These are phyloP conservation scores for Latrodectus geometricus DNA, from an alignment of 1,140 invertebrate species.

Conservation along the genomic window DNA sequence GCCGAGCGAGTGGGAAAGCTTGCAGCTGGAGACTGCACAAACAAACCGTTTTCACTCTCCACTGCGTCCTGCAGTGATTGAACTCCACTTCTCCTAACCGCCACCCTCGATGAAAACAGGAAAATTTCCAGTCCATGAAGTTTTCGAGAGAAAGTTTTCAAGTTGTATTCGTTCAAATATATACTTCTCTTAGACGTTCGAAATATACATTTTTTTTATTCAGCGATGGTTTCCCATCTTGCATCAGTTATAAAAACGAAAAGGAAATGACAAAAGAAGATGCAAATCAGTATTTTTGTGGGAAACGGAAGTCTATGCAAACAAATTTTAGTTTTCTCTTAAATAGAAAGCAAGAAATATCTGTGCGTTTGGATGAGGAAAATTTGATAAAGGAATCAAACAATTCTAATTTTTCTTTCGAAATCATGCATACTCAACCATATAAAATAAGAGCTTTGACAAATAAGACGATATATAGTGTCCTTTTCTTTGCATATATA, in stretches of 20 bases:
- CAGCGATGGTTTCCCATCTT: not conserved
- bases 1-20: slow-evolving; percentile 44
- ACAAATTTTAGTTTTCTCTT: not conserved
- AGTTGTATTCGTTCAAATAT: not conserved
- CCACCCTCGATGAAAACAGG: slow-evolving; percentile 12
- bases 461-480: no score
- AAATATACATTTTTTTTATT: not conserved
- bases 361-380: not conserved
- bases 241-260: not conserved
- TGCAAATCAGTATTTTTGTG: not conserved
- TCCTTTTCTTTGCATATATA: no score
- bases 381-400: no score
- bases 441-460: no score
- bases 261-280: not conserved
- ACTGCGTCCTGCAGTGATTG: slow-evolving; percentile 44
- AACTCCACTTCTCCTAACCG: not conserved
- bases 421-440: no score
- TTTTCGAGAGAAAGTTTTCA: slow-evolving; percentile 3
- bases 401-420: no score
- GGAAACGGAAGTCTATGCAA: not conserved
- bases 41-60: slow-evolving; percentile 60
- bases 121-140: slow-evolving; percentile 40
- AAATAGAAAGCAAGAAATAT: not conserved
- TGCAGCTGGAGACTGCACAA: slow-evolving; percentile 41
- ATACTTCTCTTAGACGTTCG: not conserved